Evolutionary conservation across 2,797 vertebrate genomes (phyloP), one percentile per base, ranked within the genome.

Genomic region (Ptychobarbus kaznakovi): DNA sequence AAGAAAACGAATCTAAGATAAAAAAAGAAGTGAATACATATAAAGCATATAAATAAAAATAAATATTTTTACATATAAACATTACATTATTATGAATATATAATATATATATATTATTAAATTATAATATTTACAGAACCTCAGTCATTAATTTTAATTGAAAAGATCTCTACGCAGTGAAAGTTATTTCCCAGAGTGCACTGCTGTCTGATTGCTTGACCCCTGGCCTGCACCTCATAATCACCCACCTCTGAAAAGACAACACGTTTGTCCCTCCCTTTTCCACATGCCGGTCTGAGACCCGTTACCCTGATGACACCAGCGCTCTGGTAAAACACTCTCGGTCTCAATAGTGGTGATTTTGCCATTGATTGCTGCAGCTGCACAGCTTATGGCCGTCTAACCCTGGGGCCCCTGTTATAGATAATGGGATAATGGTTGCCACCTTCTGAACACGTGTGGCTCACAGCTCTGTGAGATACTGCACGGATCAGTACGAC

Each of bases 391-490:
- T 68, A 86, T 80, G 86, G 66, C 83, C 25, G 32, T 75, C 81
- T 87, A 87, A 5, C 91, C 92, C 89, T 56, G 87, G 84, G 92
- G 93, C 92, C 87, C 87, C 85, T 87, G 90, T 88, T 92, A 90
- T 89, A 92, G 92, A 91, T 95, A 95, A 96, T 95, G 92, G 92
- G 93, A 94, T 95, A 95, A 96, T 95, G 92, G 93, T 89, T 95
- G 92, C 94, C 95, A 95, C 94, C 93, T 94, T 95, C 93, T 94
- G 91, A 91, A 93, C 93, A 93, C 92, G 93, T 90, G 91, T 91
- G 90, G 89, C 91, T 92, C 91, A 92, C 88, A 92, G 89, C 90
- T 89, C 86, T 90, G 87, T 49, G 83, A 90, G 85, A 44, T 68
- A 68, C 69, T 81, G 44, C 61, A 90, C 78, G 72, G 80, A 88